A percentile compares a stretch with the other conserved stretches of the same genome.
Evolutionary conservation across 2,888 invertebrate species (phyloP).

Genomic region (Anaspis maculata): DNA sequence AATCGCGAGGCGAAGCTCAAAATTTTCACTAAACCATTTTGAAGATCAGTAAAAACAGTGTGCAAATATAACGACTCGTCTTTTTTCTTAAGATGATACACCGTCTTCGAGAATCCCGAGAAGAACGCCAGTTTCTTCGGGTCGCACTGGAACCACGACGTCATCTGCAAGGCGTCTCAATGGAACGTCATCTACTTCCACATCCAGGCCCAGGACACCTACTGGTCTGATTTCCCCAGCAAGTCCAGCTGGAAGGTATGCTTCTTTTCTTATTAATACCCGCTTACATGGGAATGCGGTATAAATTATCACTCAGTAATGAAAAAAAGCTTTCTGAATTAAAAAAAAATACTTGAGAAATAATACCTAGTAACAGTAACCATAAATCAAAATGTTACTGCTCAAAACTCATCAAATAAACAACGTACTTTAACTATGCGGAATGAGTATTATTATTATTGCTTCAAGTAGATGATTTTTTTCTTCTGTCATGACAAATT

Average conservation of each 20-base stretch:
- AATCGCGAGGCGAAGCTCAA: too few species aligned
- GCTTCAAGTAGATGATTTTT: too few species aligned
- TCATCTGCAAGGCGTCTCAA: constrained; percentile 48
- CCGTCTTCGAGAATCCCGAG: constrained; percentile 77
- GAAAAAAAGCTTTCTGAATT: too few species aligned
- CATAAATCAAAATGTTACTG: too few species aligned
- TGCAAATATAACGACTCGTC: background rate
- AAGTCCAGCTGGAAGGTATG: constrained; percentile 61
- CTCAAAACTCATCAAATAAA: too few species aligned
- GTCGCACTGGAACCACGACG: constrained; percentile 45
- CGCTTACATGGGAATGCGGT: background rate
- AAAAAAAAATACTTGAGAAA: too few species aligned
- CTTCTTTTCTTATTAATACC: background rate
- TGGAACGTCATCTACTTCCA: constrained; percentile 32
- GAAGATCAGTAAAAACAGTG: too few species aligned
- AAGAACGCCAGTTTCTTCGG: constrained; percentile 51
- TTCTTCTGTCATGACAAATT: too few species aligned
- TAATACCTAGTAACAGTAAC: too few species aligned
- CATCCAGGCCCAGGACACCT: constrained; percentile 58
- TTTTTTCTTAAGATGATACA: constrained; percentile 59
- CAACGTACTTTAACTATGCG: too few species aligned
- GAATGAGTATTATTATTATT: too few species aligned
- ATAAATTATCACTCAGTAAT: background rate
- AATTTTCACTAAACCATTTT: background rate
- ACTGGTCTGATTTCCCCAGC: constrained; percentile 71